Percentiles rank a stretch among this genome's conserved stretches.
phyloP scores from a whole-genome alignment of 2,888 invertebrate genomes.

The Bruchidius siliquastri region DNA sequence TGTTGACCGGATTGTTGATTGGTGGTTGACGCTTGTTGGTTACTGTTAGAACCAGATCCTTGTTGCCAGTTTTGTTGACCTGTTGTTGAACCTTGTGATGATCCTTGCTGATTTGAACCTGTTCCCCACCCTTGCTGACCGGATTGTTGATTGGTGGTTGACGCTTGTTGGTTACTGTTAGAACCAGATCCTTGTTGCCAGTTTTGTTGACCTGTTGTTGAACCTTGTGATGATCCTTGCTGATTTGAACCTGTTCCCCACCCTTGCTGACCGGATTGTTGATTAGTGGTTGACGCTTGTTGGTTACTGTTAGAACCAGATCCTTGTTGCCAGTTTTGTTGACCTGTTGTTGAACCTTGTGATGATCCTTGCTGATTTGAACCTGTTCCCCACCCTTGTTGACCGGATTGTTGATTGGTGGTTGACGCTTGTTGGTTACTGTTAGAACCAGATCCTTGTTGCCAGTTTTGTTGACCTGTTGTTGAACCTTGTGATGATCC shows the following conservation, averaged over 20 bases:
- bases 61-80: not conserved
- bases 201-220: conserved; percentile 6
- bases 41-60: conserved; percentile 8
- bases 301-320: not conserved
- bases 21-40: conserved; percentile 9
- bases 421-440: not conserved
- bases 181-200: conserved; percentile 4
- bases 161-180: conserved; percentile 9
- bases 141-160: conserved; percentile 9
- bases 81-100: conserved; percentile 4
- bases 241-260: conserved; percentile 2
- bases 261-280: conserved; percentile 5
- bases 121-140: conserved; percentile 10
- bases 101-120: conserved; percentile 10
- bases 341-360: not conserved
- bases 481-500: too few species aligned
- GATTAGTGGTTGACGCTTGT: conserved; percentile 5
- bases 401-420: not conserved
- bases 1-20: not conserved
- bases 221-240: conserved; percentile 3
- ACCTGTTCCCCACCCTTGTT: not conserved
- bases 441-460: too few species aligned
- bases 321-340: not conserved
- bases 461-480: too few species aligned
- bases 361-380: not conserved